A percentile compares a stretch with the other conserved stretches of the same genome.
These are phyloP conservation scores for Pecten maximus DNA, from an alignment of 2,888 invertebrate species.

Conservation along the genomic window DNA sequence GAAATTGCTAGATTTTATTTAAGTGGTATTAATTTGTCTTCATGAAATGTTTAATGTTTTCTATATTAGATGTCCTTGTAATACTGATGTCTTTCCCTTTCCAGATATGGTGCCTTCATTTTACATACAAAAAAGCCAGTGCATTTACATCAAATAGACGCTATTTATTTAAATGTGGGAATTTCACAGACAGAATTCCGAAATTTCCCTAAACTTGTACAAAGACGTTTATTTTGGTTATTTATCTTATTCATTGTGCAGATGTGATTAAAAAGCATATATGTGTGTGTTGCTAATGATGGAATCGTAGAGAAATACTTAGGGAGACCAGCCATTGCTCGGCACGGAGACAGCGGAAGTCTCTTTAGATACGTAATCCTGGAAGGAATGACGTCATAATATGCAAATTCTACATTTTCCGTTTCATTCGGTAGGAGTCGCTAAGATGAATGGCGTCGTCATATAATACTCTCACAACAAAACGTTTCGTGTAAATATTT, in stretches of 20 bases:
- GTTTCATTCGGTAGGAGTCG: background rate
- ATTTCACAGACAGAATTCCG: constrained; percentile 48
- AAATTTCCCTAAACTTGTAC: constrained; percentile 57
- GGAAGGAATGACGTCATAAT: constrained; percentile 13
- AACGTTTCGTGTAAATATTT: constrained; percentile 26
- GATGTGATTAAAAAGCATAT: constrained; percentile 38
- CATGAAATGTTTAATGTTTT: no score
- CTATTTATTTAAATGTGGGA: constrained; percentile 26
- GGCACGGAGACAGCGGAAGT: constrained; percentile 48
- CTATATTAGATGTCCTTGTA: no score
- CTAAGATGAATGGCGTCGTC: background rate
- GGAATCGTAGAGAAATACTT: constrained; percentile 36
- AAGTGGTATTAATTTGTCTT: no score
- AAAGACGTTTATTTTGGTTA: constrained; percentile 58
- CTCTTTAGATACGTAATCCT: constrained; percentile 31
- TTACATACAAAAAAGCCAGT: constrained; percentile 24
- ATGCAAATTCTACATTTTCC: constrained; percentile 32
- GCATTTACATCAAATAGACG: constrained; percentile 13
- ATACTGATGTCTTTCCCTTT: background rate
- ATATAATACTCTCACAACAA: background rate
- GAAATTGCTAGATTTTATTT: no score
- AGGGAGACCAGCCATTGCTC: constrained; percentile 50
- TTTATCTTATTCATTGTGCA: constrained; percentile 51
- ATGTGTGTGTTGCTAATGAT: constrained; percentile 51
- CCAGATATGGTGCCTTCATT: constrained; percentile 21